phyloP scores from a whole-genome alignment of 2,113 vertebrate genomes.

The Chaetura pelagica region DNA sequence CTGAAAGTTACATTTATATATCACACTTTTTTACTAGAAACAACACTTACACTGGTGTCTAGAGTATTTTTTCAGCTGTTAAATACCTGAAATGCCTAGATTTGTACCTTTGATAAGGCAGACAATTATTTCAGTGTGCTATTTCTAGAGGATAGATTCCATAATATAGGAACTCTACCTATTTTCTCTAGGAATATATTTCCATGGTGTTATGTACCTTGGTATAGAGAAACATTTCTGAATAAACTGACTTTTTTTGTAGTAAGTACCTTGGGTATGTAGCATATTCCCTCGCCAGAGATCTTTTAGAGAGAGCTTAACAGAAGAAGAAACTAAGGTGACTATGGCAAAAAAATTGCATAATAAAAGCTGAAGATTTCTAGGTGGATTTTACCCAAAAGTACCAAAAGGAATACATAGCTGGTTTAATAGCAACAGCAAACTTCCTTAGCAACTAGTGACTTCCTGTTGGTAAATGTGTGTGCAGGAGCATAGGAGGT shows the following conservation, averaged over 20 bases:
- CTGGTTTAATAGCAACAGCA: neutral
- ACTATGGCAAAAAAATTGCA: neutral
- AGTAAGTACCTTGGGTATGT: neutral
- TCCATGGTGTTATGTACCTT: neutral
- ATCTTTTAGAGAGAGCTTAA: neutral
- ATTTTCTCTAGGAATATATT: neutral
- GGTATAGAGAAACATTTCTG: neutral
- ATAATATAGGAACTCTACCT: accelerated
- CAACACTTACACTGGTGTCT: accelerated
- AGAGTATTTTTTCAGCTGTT: neutral
- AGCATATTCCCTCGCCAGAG: neutral
- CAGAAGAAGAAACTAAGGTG: neutral
- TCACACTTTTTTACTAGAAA: neutral
- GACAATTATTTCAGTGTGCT: neutral
- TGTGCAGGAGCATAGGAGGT: neutral
- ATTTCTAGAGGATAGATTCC: neutral
- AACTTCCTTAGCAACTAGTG: neutral
- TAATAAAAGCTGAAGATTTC: neutral
- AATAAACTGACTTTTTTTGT: neutral
- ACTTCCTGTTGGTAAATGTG: neutral
- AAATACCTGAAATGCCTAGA: neutral
- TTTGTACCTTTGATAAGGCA: neutral
- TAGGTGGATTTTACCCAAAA: neutral
- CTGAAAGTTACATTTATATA: neutral
- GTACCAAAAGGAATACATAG: neutral